Base-by-base conservation (phyloP, 1,140 invertebrate genomes). In the Drosophila pandora region DNA sequence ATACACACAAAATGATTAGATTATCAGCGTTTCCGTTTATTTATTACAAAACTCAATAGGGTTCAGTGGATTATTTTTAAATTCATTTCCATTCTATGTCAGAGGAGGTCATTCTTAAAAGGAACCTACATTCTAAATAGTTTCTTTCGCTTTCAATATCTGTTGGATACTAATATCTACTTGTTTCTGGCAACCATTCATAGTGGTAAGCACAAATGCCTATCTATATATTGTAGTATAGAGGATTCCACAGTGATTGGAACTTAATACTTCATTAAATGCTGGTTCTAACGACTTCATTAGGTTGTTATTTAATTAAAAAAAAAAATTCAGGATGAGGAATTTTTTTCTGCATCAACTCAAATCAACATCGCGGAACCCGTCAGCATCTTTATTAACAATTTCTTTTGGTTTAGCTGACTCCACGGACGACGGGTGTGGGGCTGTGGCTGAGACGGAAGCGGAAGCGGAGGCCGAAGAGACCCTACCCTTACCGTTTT, bases 401-500 rank as follows among this genome's bases (percentile, higher is more conserved):
- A 21, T 55, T 13, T 54, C 22, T 58, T 56, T 79, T 23, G 49
- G 57, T 17, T 54, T 75, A 50, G 55, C 56, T 21, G 59, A 47
- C 57, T 55, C 67, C 37, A 63, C 13, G 28, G 67, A 34, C 47
- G 69, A 54, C 23, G 73, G 50, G 23, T 67, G 48, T 9, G 59
- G 41, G 54, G 48, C 61, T 10, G 59, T 43, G 45, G n/a, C 60
- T 22, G 72, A 52, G 0, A 12, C 50, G 45, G 57, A 45, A 48
- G n/a, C n/a, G n/a, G n/a, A n/a, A n/a, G 34, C 65, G 13, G 64
- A 47, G 45, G 23, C 74, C 10, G 76, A 58, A 13, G 76, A 57
- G 47, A 68, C 52, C 39, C 53, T 79, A 76, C 68, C 79, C 90
- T 91, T 91, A 91, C 90, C 90, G 77, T 90, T 91, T 63, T 79